phyloP scores from a whole-genome alignment of 2,113 vertebrate genomes.

The Chaetorhynchus papuensis region DNA sequence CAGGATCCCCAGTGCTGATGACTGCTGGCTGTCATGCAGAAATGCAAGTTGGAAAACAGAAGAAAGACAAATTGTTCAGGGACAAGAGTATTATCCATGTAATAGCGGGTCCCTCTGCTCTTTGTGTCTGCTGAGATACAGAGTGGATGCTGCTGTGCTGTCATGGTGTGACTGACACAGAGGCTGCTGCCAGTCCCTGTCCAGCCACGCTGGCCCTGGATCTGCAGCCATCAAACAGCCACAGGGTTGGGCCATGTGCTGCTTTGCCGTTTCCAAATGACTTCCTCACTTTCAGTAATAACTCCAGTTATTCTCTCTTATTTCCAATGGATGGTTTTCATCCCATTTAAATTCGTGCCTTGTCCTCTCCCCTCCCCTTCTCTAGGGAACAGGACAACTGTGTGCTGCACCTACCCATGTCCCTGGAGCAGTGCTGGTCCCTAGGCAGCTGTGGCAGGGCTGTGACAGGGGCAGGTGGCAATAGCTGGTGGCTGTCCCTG shows the following conservation, averaged over 20 bases:
- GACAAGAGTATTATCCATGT: background rate
- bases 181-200: background rate
- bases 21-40: background rate
- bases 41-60: background rate
- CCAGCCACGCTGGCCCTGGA: background rate
- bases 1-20: background rate
- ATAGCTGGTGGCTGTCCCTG: background rate
- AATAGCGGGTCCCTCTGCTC: background rate
- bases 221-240: background rate
- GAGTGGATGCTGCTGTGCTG: background rate
- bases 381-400: background rate
- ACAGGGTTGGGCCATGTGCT: background rate
- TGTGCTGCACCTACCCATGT: background rate
- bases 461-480: background rate
- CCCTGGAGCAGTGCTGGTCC: background rate
- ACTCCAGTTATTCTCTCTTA: background rate
- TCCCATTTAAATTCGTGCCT: background rate
- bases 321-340: background rate
- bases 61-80: background rate
- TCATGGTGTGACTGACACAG: background rate
- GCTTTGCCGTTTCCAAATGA: background rate
- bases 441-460: background rate
- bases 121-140: background rate
- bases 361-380: background rate
- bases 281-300: background rate